These are phyloP conservation scores for Eudiplozoon nipponicum DNA, from an alignment of 2,888 invertebrate species.

Conservation along the genomic window DNA sequence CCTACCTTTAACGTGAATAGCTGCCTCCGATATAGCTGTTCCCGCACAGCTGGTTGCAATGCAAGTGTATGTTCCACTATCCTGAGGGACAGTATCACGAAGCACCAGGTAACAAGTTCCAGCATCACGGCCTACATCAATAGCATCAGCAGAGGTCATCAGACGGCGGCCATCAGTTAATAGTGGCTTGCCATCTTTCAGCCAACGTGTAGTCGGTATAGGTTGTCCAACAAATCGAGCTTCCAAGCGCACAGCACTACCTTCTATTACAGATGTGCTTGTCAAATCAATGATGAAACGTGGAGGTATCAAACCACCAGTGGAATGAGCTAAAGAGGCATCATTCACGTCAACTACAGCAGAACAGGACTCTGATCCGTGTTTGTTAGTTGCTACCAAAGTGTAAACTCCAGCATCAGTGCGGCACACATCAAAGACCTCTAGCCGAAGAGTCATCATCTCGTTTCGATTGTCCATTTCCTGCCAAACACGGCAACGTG, in stretches of 20 bases:
- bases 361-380: background rate
- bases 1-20: background rate
- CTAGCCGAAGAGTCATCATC: too few species aligned
- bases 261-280: background rate
- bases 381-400: background rate
- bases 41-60: background rate
- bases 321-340: background rate
- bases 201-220: background rate
- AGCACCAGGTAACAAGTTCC: background rate
- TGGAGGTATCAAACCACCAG: background rate
- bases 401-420: background rate
- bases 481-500: too few species aligned
- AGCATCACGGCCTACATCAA: background rate
- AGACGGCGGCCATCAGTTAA: background rate
- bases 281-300: background rate
- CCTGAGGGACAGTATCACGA: background rate
- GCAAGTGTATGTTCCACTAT: conserved; percentile 3
- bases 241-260: background rate
- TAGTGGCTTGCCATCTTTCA: conserved; percentile 3
- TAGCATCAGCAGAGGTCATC: background rate
- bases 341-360: background rate
- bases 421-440: too few species aligned
- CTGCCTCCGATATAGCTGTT: conserved; percentile 1
- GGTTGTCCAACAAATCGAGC: background rate
- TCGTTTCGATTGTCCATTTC: too few species aligned